These are phyloP conservation scores for Ciconia boyciana DNA, from an alignment of 2,113 vertebrate species.

Conservation along the genomic window DNA sequence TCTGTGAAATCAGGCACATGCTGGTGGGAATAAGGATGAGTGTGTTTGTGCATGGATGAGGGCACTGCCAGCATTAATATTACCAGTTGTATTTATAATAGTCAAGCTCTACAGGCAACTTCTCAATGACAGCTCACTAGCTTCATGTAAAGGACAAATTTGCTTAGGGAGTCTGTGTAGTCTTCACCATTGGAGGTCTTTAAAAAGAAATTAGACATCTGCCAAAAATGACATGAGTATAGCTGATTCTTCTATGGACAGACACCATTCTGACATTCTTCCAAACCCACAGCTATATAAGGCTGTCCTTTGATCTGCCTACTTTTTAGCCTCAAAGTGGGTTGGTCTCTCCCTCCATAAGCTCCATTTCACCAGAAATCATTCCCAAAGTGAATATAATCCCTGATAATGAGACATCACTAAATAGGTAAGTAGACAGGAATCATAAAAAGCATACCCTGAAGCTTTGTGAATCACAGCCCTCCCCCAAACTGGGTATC, in stretches of 20 bases:
- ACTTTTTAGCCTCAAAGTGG: background rate
- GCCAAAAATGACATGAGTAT: background rate
- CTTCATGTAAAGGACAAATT: background rate
- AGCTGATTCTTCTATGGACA: background rate
- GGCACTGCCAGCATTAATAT: background rate
- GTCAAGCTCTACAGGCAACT: background rate
- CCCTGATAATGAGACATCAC: background rate
- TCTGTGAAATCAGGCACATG: background rate
- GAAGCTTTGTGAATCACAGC: background rate
- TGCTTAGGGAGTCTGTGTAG: background rate
- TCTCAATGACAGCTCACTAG: background rate
- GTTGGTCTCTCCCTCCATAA: background rate
- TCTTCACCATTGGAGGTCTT: background rate
- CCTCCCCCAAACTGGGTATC: background rate
- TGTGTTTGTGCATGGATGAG: background rate
- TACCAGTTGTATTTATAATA: background rate
- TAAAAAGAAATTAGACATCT: slow-evolving; percentile 1
- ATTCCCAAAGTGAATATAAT: background rate
- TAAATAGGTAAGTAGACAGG: background rate
- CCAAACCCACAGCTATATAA: background rate
- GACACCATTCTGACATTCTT: background rate
- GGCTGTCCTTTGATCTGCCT: background rate
- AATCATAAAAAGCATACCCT: background rate
- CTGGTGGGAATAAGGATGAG: background rate
- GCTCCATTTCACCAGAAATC: background rate